Conservation (phyloP, 2,888 invertebrate genomes). For the Busseola fusca region DNA sequence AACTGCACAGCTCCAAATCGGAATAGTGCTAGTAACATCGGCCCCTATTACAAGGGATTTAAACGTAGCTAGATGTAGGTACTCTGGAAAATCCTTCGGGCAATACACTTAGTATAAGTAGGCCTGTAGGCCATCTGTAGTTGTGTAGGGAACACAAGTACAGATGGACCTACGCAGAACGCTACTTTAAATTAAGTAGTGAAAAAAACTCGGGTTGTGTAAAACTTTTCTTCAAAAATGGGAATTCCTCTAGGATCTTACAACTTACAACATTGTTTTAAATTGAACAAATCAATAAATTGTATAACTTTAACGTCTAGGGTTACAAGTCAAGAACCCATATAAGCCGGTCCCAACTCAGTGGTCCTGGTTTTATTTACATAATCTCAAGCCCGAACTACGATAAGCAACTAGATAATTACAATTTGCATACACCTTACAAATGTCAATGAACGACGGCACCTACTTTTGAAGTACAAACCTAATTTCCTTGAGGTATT, state of each 20-base stretch:
- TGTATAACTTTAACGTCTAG: constrained; percentile 18
- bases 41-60: neutral
- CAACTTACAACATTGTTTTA: constrained; percentile 9
- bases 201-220: neutral
- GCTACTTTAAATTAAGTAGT: neutral
- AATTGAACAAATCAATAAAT: constrained; percentile 16
- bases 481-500: constrained; percentile 51
- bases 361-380: constrained; percentile 36
- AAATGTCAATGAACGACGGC: constrained; percentile 50
- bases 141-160: no score
- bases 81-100: neutral
- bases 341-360: constrained; percentile 13
- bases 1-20: neutral
- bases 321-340: constrained; percentile 19
- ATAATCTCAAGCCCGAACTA: constrained; percentile 38
- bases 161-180: no score
- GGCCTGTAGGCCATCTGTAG: no score
- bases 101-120: neutral
- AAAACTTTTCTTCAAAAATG: neutral
- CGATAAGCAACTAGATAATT: constrained; percentile 43
- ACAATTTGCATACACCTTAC: constrained; percentile 45
- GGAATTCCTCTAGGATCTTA: neutral
- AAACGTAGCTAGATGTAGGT: neutral
- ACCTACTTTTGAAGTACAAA: constrained; percentile 46
- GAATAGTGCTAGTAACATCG: neutral